These are phyloP conservation scores for Amphipyra tragopoginis DNA, from an alignment of 2,888 invertebrate genomes.

Conservation along the genomic window DNA sequence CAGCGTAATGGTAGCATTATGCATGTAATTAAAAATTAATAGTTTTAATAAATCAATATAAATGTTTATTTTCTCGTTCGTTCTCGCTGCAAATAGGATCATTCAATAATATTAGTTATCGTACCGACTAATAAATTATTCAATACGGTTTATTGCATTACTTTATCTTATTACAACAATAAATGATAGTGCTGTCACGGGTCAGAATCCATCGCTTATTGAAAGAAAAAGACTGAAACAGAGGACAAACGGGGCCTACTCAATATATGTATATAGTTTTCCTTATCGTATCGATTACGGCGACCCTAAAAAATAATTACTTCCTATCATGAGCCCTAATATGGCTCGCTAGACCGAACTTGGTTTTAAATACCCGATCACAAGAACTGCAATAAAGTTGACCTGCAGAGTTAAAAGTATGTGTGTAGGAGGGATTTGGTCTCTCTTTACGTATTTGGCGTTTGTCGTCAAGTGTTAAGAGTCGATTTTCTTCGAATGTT, in stretches of 20 bases:
- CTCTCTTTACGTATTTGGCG: too few species aligned
- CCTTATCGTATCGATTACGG: too few species aligned
- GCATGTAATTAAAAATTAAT: slow-evolving; percentile 72
- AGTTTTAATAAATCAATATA: slow-evolving; percentile 71
- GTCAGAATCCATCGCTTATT: slow-evolving; percentile 25
- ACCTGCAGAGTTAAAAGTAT: too few species aligned
- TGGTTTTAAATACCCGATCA: too few species aligned
- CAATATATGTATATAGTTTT: too few species aligned
- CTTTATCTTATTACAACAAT: slow-evolving; percentile 50
- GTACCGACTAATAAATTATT: slow-evolving; percentile 57
- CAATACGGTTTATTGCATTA: slow-evolving; percentile 52
- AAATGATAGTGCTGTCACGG: slow-evolving; percentile 20
- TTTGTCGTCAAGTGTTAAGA: too few species aligned
- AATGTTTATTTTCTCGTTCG: slow-evolving; percentile 58
- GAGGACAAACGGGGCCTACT: background rate
- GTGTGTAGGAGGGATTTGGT: too few species aligned
- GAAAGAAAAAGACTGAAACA: slow-evolving; percentile 4
- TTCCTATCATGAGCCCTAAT: too few species aligned
- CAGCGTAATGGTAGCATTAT: slow-evolving; percentile 61
- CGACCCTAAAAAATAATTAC: too few species aligned
- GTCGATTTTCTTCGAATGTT: too few species aligned
- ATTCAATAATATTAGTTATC: slow-evolving; percentile 64
- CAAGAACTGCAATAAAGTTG: too few species aligned
- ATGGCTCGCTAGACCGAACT: too few species aligned
- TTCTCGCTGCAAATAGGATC: slow-evolving; percentile 63